These are phyloP conservation scores for Escarpia spicata DNA, from an alignment of 2,888 invertebrate genomes.

Conservation along the genomic window DNA sequence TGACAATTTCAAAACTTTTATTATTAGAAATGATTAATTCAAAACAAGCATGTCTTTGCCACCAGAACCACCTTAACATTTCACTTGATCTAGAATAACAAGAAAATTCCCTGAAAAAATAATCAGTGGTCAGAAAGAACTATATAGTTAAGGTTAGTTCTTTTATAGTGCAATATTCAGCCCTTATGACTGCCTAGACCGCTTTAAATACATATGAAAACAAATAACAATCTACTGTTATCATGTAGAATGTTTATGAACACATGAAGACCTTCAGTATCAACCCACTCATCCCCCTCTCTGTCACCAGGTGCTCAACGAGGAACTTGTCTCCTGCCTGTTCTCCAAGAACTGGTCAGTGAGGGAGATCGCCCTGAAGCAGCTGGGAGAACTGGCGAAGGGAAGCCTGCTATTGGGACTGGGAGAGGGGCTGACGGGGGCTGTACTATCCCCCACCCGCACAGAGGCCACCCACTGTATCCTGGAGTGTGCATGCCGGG, in stretches of 20 bases:
- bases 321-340: conserved; percentile 64
- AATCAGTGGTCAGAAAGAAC: not conserved
- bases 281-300: not conserved
- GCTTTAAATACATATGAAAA: not conserved
- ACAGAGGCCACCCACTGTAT: conserved; percentile 52
- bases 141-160: not conserved
- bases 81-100: no score
- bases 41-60: no score
- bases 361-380: conserved; percentile 61
- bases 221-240: not conserved
- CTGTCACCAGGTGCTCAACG: conserved; percentile 60
- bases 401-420: conserved; percentile 52
- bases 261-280: not conserved
- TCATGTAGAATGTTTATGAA: not conserved
- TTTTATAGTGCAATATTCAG: no score
- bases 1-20: no score
- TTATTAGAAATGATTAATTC: no score
- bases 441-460: conserved; percentile 48
- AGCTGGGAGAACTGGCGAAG: conserved; percentile 58
- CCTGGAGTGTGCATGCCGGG: conserved; percentile 61
- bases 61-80: no score
- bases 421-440: conserved; percentile 53
- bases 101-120: not conserved
- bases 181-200: no score
- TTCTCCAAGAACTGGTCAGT: conserved; percentile 66